These are phyloP conservation scores for Sebastes variabilis DNA, from an alignment of 2,797 vertebrate genomes.

Conservation along the genomic window DNA sequence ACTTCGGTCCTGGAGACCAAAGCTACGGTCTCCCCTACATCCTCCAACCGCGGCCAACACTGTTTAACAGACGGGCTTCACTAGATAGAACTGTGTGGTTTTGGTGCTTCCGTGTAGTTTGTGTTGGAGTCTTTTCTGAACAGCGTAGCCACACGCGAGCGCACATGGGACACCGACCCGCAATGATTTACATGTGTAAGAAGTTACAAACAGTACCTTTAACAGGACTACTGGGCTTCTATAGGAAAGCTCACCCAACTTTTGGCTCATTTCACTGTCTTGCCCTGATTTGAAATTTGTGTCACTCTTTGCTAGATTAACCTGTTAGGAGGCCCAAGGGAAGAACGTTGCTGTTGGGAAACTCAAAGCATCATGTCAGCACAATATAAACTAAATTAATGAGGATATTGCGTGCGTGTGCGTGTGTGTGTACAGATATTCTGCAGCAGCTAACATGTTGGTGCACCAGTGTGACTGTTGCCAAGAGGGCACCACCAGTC, in stretches of 20 bases:
- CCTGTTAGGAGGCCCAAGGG: neutral
- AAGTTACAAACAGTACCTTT: too few relatives aligned
- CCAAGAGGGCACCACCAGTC: constrained; percentile 78
- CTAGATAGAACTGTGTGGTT: too few relatives aligned
- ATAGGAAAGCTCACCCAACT: neutral
- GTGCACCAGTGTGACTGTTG: constrained; percentile 88
- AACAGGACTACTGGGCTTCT: neutral
- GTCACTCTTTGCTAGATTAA: neutral
- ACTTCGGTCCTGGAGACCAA: too few relatives aligned
- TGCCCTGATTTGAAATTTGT: neutral
- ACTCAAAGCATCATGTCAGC: neutral
- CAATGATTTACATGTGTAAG: too few relatives aligned
- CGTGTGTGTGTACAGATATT: constrained; percentile 82
- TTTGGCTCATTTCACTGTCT: neutral
- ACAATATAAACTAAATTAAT: neutral
- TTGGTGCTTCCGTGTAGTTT: too few relatives aligned
- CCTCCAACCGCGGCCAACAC: too few relatives aligned
- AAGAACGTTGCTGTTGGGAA: neutral
- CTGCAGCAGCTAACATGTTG: constrained; percentile 77
- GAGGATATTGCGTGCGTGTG: neutral
- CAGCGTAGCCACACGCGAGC: too few relatives aligned
- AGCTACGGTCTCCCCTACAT: too few relatives aligned
- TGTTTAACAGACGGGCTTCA: too few relatives aligned
- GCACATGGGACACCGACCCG: too few relatives aligned
- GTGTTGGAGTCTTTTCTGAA: too few relatives aligned